Percentiles rank a stretch among this genome's conserved stretches.
Conservation (phyloP, 2,113 vertebrate genomes). For the Xenotilapia flavipinnis region DNA sequence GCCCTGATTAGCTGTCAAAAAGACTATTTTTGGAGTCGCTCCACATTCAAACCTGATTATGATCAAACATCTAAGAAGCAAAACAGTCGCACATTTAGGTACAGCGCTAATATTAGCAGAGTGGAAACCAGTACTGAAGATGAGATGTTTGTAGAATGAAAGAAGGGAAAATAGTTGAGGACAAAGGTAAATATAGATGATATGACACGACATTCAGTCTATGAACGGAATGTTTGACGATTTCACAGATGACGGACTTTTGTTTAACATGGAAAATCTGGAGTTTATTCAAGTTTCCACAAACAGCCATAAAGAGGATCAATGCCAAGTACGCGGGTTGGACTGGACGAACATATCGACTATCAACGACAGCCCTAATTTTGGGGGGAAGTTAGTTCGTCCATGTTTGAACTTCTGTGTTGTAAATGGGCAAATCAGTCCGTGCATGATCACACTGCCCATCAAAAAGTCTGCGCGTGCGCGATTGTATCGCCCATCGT, state of each 20-base stretch:
- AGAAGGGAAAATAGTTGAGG: background rate
- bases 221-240: background rate
- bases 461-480: background rate
- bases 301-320: background rate
- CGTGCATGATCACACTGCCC: background rate
- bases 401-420: background rate
- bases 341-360: fast-evolving
- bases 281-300: background rate
- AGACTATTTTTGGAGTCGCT: background rate
- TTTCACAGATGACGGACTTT: background rate
- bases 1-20: background rate
- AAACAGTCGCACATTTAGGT: background rate
- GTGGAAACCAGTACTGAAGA: background rate
- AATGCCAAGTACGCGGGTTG: background rate
- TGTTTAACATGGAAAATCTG: background rate
- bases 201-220: background rate
- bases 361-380: fast-evolving
- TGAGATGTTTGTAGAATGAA: background rate
- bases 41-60: background rate
- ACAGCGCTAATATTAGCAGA: background rate
- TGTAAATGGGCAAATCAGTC: background rate
- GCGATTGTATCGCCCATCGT: fast-evolving
- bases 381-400: background rate
- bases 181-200: background rate
- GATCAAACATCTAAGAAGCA: background rate